Evolutionary conservation across 2,888 invertebrate genomes (phyloP).

Genomic region (Oscheius sp.): DNA sequence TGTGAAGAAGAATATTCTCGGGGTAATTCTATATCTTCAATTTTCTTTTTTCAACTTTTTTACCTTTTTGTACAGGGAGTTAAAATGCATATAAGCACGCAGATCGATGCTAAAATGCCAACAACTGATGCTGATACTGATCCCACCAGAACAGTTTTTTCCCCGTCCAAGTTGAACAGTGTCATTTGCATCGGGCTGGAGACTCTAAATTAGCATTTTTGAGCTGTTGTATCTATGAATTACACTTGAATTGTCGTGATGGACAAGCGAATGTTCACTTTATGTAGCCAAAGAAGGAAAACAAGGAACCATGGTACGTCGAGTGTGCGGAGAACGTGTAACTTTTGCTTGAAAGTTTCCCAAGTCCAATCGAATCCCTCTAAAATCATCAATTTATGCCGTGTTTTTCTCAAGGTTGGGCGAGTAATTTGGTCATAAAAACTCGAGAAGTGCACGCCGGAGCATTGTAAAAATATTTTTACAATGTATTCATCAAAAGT

Average conservation of each 20-base stretch:
- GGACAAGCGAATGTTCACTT: conserved; percentile 35
- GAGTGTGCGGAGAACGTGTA: conserved; percentile 31
- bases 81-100: conserved; percentile 35
- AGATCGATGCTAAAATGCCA: conserved; percentile 35
- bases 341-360: conserved; percentile 1
- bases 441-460: too few relatives aligned
- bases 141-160: conserved; percentile 35
- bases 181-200: conserved; percentile 40
- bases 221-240: too few relatives aligned
- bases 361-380: neutral
- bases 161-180: conserved; percentile 41
- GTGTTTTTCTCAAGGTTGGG: too few relatives aligned
- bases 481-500: too few relatives aligned
- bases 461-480: too few relatives aligned
- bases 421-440: too few relatives aligned
- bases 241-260: conserved; percentile 38
- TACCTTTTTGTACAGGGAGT: neutral
- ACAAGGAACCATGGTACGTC: conserved; percentile 44
- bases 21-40: conserved; percentile 32
- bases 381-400: too few relatives aligned
- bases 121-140: conserved; percentile 38
- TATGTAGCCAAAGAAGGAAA: conserved; percentile 42
- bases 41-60: neutral
- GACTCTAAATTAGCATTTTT: neutral
- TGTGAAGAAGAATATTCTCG: conserved; percentile 39